Conservation (phyloP, 2,797 vertebrate species). For the Xiphophorus birchmanni region DNA sequence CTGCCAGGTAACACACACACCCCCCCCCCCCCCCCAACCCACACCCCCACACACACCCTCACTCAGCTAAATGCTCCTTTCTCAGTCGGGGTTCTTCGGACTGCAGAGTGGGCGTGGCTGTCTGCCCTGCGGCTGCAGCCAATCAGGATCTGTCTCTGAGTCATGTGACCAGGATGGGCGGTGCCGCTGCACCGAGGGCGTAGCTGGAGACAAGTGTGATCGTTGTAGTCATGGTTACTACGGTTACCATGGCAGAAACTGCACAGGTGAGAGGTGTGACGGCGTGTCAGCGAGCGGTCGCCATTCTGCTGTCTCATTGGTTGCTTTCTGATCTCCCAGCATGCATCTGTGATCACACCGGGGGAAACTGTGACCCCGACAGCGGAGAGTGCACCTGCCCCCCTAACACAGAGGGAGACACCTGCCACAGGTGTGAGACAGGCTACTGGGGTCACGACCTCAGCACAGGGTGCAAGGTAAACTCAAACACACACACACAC, state of each 20-base stretch:
- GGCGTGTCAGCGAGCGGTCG: neutral
- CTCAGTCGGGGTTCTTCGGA: slow-evolving; percentile 86
- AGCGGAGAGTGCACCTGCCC: slow-evolving; percentile 91
- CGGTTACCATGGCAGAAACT: slow-evolving; percentile 78
- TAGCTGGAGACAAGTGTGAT: slow-evolving; percentile 87
- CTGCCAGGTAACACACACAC: slow-evolving; percentile 81
- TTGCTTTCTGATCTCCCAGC: slow-evolving; percentile 70
- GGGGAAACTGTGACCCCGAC: slow-evolving; percentile 85
- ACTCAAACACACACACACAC: neutral
- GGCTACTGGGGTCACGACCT: slow-evolving; percentile 86
- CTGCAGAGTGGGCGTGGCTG: slow-evolving; percentile 83
- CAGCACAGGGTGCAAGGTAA: slow-evolving; percentile 89
- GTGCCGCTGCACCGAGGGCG: slow-evolving; percentile 85
- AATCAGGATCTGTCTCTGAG: slow-evolving; percentile 78
- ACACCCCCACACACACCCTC: neutral
- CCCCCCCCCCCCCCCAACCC: neutral
- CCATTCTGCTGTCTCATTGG: slow-evolving; percentile 8
- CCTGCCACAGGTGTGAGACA: slow-evolving; percentile 85
- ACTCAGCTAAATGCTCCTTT: neutral
- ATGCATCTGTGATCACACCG: slow-evolving; percentile 89
- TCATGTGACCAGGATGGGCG: slow-evolving; percentile 83
- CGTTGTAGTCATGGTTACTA: slow-evolving; percentile 86
- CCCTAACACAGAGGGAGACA: slow-evolving; percentile 83
- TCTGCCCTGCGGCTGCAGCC: slow-evolving; percentile 83
- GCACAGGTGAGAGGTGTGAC: slow-evolving; percentile 79